Evolutionary conservation across 1,140 invertebrate genomes (phyloP), one percentile per base, ranked within the genome.

Genomic region (Atta texana): DNA sequence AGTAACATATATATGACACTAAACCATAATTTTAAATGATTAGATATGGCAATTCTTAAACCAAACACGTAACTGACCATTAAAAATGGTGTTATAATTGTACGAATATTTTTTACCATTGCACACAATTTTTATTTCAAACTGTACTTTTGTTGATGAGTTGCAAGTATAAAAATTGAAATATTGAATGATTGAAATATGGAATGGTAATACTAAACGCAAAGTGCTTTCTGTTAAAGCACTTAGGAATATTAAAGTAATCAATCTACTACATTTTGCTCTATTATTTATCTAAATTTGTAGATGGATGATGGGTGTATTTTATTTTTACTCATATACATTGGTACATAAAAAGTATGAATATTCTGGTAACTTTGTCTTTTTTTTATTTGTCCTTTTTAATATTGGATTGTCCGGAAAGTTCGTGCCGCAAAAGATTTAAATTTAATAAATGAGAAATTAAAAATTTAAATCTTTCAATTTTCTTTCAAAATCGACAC

Each of bases 211-310:
- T 78, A 51, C 1, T 51, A 51, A 4, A 51, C 24, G 8, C n/a
- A 44, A 64, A 34, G 31, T 34, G 31, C 31, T 64, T 49, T 21
- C 16, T 49, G n/a, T n/a, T 31, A 12, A 39, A 7, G 16, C 39
- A 78, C 34, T 78, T 31, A 51, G n/a, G 6, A 18, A 10, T 53
- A 66, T 31, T 53, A n/a, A 31, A 78, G 31, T 78, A 31, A 51
- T 78, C 28, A 12, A 24, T 51, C 12, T 21, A n/a, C 7, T 77
- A 12, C 0, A n/a, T 24, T 3, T 51, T 31, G 2, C 12, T 2
- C 1, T 7, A 18, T 1, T 18, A 78, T 18, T 2, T 21, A 21
- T n/a, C 7, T 16, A 78, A 49, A 31, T 0, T 49, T 10, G 10
- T 10, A 4, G 1, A 49, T 28, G 8, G 1, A 49, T 63, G 0